Evolutionary conservation across 2,113 vertebrate species (phyloP).

Genomic region (Tupaia tana): DNA sequence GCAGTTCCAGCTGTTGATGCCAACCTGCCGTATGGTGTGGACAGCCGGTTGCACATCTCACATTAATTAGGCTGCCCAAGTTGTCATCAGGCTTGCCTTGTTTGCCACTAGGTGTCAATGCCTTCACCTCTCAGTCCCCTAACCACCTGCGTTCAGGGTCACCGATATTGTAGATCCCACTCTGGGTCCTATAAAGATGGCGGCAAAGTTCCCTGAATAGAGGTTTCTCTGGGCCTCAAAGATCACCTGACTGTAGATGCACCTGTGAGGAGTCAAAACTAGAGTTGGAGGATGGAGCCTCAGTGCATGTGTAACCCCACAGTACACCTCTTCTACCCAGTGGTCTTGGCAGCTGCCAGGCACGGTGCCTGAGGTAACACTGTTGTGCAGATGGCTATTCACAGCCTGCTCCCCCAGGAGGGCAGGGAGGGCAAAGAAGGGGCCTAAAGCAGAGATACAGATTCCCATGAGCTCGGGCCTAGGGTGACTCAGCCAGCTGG

Average conservation of each 20-base stretch:
- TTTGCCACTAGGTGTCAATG: background rate
- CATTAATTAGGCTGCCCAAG: background rate
- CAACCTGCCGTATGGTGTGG: rapidly evolving
- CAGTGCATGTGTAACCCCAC: rapidly evolving
- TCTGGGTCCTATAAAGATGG: background rate
- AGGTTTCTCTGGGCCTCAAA: background rate
- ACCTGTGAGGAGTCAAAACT: background rate
- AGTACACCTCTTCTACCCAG: rapidly evolving
- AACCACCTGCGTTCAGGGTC: rapidly evolving
- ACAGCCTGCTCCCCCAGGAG: rapidly evolving
- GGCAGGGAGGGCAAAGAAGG: background rate
- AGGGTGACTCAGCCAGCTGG: rapidly evolving
- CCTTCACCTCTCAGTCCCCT: rapidly evolving
- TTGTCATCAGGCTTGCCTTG: too few relatives aligned
- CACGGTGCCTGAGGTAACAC: background rate
- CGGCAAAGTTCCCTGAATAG: background rate
- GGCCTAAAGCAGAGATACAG: background rate
- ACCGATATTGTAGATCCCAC: rapidly evolving
- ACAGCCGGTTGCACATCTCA: too few relatives aligned
- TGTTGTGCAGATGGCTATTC: background rate
- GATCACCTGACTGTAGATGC: background rate
- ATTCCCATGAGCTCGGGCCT: background rate
- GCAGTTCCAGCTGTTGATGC: rapidly evolving
- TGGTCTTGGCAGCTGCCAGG: rapidly evolving
- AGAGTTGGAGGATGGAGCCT: rapidly evolving